Base-by-base conservation (phyloP, 1,140 invertebrate genomes). In the Venustaconcha ellipsiformis region DNA sequence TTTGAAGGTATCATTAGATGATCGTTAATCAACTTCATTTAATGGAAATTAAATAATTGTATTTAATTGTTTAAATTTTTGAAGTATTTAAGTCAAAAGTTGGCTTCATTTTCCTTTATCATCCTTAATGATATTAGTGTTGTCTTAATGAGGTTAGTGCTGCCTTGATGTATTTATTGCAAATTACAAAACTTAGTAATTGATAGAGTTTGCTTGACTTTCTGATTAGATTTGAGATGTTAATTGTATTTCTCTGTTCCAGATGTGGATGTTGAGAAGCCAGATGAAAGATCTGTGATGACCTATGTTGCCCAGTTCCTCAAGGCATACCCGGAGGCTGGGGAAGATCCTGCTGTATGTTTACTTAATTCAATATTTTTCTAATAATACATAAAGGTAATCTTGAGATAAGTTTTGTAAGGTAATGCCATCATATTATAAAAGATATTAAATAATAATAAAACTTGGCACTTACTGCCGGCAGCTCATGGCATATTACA, bases 231-330 rank as follows among this genome's bases (percentile, higher is more conserved):
- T 62, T 62, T 14, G 37, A 30, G 63, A 14, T 20, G n/a, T 74
- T 67, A 56, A 56, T 18, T 57, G 14, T 56, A n/a, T 67, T 67
- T 70, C 18, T 67, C 23, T 56, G 12, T 80, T 80, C 2, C 74
- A 90, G 98, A 99, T 91, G 96, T 99, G 48, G 97, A 99, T 91
- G 97, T 99, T 17, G 94, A 95, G 18, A 95, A 96, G 86, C 98
- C 98, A 14, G 98, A 99, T 90, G 98, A 99, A 88, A 96, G 97
- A 90, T 99, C 97, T 57, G 96, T 99, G 79, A 99, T 99, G 97
- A 99, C 98, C 55, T 99, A 99, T 90, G 97, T 99, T 62, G 97
- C 98, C 58, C 97, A 99, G 91, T 99, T 99, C 90, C 92, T 99
- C 79, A 96, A 99, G 88, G 97, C 97, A 91, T 98, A 97, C 90